phyloP scores from a whole-genome alignment of 2,888 invertebrate genomes.

The Apotomis betuletana region DNA sequence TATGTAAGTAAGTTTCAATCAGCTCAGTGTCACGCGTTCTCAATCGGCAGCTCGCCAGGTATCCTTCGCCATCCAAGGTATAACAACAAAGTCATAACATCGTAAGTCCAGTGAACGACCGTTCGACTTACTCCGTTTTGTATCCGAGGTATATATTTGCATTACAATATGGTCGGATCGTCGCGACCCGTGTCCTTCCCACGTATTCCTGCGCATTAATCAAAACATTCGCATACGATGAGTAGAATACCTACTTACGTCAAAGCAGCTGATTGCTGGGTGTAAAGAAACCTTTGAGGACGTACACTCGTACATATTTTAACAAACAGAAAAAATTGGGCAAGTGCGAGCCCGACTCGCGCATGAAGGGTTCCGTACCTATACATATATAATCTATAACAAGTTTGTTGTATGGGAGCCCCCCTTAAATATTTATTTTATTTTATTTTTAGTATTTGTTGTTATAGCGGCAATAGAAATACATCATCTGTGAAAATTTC shows the following conservation, averaged over 20 bases:
- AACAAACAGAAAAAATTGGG: too few species aligned
- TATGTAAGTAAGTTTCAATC: slow-evolving; percentile 8
- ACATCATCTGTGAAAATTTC: too few species aligned
- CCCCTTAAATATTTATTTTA: too few species aligned
- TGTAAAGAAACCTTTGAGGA: too few species aligned
- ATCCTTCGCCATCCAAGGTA: slow-evolving; percentile 17
- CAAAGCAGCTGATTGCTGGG: background rate
- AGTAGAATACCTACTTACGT: background rate
- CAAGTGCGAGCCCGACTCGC: too few species aligned
- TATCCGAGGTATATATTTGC: slow-evolving; percentile 35
- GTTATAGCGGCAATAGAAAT: too few species aligned
- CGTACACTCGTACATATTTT: too few species aligned
- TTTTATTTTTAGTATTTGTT: too few species aligned
- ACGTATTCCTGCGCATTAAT: slow-evolving; percentile 31
- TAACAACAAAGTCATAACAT: background rate
- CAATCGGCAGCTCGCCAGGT: background rate
- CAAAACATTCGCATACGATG: background rate
- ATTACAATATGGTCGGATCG: slow-evolving; percentile 43
- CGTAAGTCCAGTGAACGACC: slow-evolving; percentile 3
- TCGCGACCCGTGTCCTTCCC: slow-evolving; percentile 41
- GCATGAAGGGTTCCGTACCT: too few species aligned
- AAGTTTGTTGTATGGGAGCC: too few species aligned
- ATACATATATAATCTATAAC: too few species aligned
- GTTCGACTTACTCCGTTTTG: slow-evolving; percentile 1
- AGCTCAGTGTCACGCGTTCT: slow-evolving; percentile 15